Evolutionary conservation across 2,797 vertebrate species (phyloP).

Genomic region (Chrosomus eos): DNA sequence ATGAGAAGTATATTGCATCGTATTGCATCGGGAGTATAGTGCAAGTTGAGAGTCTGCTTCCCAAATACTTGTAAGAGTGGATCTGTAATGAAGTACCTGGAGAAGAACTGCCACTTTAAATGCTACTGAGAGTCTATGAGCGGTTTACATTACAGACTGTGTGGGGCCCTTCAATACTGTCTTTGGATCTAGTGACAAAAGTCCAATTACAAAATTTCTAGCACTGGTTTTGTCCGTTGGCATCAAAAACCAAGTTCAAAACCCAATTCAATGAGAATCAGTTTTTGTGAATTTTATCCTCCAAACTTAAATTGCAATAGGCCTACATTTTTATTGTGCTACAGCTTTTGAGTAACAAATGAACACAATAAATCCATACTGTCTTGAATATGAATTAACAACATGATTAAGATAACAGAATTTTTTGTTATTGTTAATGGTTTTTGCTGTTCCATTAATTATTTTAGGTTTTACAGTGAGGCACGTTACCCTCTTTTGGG

Average conservation of each 20-base stretch:
- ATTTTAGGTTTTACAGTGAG: neutral
- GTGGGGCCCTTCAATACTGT: neutral
- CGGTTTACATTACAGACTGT: neutral
- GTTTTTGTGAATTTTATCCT: neutral
- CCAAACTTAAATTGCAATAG: neutral
- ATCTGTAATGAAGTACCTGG: neutral
- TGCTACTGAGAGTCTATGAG: constrained; percentile 18
- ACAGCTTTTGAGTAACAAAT: neutral
- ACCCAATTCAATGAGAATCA: neutral
- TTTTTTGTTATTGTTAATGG: no score
- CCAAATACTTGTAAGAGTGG: constrained; percentile 20
- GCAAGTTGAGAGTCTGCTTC: constrained; percentile 17
- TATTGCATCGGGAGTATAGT: constrained; percentile 24
- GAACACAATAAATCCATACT: neutral
- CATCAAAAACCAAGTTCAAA: neutral
- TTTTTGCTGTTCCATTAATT: neutral
- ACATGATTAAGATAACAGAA: neutral
- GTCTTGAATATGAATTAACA: neutral
- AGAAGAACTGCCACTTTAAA: constrained; percentile 25
- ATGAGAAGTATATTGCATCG: constrained; percentile 30
- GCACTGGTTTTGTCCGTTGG: neutral
- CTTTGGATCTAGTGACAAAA: neutral
- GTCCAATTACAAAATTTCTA: neutral
- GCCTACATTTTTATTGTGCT: neutral
- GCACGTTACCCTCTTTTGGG: neutral